Evolutionary conservation across 1,140 invertebrate genomes (phyloP).

Genomic region (Phortica variegata): DNA sequence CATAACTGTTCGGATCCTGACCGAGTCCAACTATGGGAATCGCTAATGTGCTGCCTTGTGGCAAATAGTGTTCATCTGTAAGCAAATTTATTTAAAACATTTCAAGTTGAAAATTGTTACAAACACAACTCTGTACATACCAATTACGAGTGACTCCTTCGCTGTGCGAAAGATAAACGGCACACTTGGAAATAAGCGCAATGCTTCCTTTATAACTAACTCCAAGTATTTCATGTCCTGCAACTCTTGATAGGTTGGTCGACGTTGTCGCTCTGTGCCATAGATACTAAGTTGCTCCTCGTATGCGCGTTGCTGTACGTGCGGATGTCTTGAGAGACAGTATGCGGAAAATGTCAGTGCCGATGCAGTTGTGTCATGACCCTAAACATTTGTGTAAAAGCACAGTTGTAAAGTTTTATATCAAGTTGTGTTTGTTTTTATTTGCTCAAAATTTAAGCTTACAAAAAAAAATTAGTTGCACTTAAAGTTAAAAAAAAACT

Average conservation of each 20-base stretch:
- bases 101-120: neutral
- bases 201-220: constrained; percentile 65
- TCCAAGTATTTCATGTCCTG: constrained; percentile 69
- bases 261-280: constrained; percentile 46
- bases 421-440: too few species aligned
- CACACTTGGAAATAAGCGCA: constrained; percentile 69
- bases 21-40: constrained; percentile 26
- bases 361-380: constrained; percentile 56
- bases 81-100: too few species aligned
- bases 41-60: constrained; percentile 24
- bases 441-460: too few species aligned
- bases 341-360: constrained; percentile 50
- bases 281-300: constrained; percentile 59
- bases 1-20: constrained; percentile 58
- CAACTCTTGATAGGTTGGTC: constrained; percentile 61
- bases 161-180: constrained; percentile 63
- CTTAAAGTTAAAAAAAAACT: neutral
- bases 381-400: too few species aligned
- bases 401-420: too few species aligned
- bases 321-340: constrained; percentile 36
- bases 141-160: constrained; percentile 21
- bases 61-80: constrained; percentile 2
- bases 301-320: constrained; percentile 50
- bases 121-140: constrained; percentile 10
- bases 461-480: neutral